Evolutionary conservation across 2,797 vertebrate species (phyloP).

Genomic region (Cyclopterus lumpus): DNA sequence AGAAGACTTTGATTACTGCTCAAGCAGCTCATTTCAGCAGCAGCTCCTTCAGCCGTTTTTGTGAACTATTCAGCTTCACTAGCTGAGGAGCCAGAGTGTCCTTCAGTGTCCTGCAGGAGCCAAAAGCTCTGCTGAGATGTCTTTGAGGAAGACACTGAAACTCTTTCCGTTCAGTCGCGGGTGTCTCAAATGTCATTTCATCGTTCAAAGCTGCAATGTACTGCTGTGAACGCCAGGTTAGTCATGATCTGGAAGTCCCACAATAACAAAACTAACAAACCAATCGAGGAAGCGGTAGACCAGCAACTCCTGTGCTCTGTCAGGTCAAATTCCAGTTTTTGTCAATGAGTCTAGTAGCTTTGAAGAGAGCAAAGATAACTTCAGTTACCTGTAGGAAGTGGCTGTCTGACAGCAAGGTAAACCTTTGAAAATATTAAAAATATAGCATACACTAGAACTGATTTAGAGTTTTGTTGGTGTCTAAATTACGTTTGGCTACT

Average conservation of each 20-base stretch:
- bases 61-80: background rate
- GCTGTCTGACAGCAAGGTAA: background rate
- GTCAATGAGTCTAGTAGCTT: no score
- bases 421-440: background rate
- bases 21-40: background rate
- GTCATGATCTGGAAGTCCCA: no score
- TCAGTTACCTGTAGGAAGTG: no score
- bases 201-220: background rate
- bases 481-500: no score
- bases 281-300: no score
- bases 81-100: background rate
- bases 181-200: background rate
- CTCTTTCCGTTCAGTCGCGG: background rate
- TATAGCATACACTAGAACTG: no score
- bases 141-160: background rate
- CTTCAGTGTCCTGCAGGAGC: background rate
- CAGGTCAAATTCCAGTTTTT: no score
- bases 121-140: background rate
- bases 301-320: no score
- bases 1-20: slow-evolving; percentile 46
- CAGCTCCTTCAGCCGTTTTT: background rate
- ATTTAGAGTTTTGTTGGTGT: background rate
- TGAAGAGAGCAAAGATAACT: no score
- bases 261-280: no score
- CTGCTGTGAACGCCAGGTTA: no score